A percentile compares a stretch with the other conserved stretches of the same genome.
Evolutionary conservation across 2,797 vertebrate species (phyloP).

Genomic region (Pangasius mekongensis): DNA sequence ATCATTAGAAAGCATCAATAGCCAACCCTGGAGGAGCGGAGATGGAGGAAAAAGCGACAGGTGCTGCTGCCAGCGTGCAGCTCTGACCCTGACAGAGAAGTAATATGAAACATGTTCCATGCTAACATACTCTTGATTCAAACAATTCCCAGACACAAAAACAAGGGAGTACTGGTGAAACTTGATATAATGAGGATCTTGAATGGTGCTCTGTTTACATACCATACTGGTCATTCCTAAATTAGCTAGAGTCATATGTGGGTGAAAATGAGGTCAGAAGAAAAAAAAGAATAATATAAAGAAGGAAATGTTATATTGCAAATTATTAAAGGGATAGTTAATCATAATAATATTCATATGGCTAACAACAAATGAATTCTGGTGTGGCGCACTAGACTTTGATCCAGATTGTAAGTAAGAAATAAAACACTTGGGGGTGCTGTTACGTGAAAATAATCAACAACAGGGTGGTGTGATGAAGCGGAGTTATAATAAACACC

Average conservation of each 20-base stretch:
- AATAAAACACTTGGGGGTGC: neutral
- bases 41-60: conserved; percentile 22
- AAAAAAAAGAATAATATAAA: neutral
- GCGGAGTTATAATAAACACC: neutral
- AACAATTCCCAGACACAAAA: neutral
- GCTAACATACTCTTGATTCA: conserved; percentile 5
- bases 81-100: conserved; percentile 13
- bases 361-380: neutral
- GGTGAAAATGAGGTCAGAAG: too few relatives aligned
- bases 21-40: neutral
- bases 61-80: neutral
- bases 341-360: neutral
- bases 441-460: neutral
- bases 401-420: neutral
- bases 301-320: neutral
- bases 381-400: neutral
- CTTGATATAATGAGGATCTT: conserved; percentile 1
- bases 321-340: neutral
- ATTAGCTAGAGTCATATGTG: neutral
- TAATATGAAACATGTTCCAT: conserved; percentile 3
- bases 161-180: neutral
- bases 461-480: neutral
- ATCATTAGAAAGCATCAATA: conserved; percentile 50
- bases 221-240: neutral
- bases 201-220: neutral